Percentiles rank a stretch among this genome's conserved stretches.
These are phyloP conservation scores for Drosophila tsacasi DNA, from an alignment of 1,140 invertebrate genomes.

Conservation along the genomic window DNA sequence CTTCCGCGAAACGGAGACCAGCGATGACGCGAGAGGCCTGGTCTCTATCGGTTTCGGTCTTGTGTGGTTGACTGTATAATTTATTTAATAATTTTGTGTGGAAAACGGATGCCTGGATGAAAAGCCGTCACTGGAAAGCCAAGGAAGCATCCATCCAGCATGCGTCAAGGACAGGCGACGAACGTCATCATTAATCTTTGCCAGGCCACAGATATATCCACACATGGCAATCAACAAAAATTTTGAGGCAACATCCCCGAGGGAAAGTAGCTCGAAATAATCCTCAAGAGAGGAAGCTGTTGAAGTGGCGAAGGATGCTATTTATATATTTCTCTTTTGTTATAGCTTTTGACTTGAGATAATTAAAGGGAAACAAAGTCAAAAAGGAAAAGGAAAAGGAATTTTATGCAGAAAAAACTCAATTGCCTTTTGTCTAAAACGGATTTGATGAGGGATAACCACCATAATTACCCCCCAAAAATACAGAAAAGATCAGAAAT, in stretches of 20 bases:
- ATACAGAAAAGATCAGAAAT: conserved; percentile 21
- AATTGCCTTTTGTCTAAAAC: not conserved
- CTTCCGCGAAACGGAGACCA: conserved; percentile 17
- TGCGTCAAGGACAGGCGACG: conserved; percentile 22
- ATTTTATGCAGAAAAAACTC: not conserved
- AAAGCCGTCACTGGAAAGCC: conserved; percentile 8
- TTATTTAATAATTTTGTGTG: conserved; percentile 67
- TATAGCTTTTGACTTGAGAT: conserved; percentile 17
- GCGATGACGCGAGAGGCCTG: conserved; percentile 15
- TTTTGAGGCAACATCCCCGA: not conserved
- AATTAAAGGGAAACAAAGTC: conserved; percentile 39
- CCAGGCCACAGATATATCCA: conserved; percentile 25
- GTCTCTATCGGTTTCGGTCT: not conserved
- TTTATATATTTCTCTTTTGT: conserved; percentile 33
- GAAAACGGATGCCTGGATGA: conserved; percentile 10
- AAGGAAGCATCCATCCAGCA: conserved; percentile 14
- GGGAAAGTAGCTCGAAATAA: not conserved
- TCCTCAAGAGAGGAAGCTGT: not conserved
- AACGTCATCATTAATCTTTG: conserved; percentile 66
- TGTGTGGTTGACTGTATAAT: conserved; percentile 59
- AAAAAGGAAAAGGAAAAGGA: no score
- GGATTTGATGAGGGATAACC: conserved; percentile 1
- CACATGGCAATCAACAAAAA: conserved; percentile 28
- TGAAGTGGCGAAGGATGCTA: conserved; percentile 31
- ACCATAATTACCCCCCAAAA: conserved; percentile 2